Evolutionary conservation across 2,797 vertebrate genomes (phyloP).

Genomic region (Enteromius viviparus): DNA sequence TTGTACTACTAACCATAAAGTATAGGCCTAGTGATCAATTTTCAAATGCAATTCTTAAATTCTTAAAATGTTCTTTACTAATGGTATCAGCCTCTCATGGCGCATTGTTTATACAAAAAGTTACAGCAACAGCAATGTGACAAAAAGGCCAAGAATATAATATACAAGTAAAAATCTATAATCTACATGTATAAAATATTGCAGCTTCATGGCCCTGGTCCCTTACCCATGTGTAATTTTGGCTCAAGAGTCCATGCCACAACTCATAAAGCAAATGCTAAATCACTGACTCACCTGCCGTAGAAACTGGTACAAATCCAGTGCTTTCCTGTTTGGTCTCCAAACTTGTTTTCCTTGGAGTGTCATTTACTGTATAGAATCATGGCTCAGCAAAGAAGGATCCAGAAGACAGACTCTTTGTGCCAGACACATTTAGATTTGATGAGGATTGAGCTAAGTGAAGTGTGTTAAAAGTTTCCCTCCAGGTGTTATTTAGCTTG

Average conservation of each 20-base stretch:
- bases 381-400: constrained; percentile 41
- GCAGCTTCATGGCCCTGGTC: constrained; percentile 1
- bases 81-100: neutral
- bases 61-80: neutral
- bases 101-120: neutral
- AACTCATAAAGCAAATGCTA: constrained; percentile 58
- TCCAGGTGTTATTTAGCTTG: constrained; percentile 48
- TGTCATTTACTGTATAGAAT: constrained; percentile 41
- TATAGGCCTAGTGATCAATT: neutral
- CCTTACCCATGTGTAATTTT: constrained; percentile 32
- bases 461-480: constrained; percentile 52
- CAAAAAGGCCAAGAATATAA: neutral
- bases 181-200: constrained; percentile 14
- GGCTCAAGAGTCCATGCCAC: constrained; percentile 57
- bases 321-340: constrained; percentile 53
- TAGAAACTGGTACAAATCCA: constrained; percentile 56
- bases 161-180: neutral
- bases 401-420: constrained; percentile 33
- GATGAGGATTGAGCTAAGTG: constrained; percentile 51
- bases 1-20: neutral
- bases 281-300: constrained; percentile 61
- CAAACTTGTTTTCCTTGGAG: constrained; percentile 59
- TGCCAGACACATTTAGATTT: constrained; percentile 55
- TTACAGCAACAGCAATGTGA: neutral
- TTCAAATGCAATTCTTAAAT: neutral